Evolutionary conservation across 2,888 invertebrate species (phyloP), one percentile per base, ranked within the genome.

Genomic region (Hypselothyrea guttata): DNA sequence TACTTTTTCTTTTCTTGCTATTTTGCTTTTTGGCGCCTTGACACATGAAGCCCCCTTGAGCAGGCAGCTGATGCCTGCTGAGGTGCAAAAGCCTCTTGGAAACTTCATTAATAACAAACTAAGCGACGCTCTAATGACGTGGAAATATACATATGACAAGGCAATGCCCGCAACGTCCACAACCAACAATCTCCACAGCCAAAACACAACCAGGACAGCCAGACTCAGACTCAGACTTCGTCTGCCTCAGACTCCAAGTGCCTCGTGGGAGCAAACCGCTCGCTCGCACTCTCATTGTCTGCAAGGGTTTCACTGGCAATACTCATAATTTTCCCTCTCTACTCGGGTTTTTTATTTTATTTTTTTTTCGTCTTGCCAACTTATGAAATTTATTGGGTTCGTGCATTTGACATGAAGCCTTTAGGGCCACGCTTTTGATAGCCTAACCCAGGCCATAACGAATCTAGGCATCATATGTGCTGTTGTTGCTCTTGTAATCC

Each of bases 91-190:
- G 68, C 48, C 61, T 58, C 53, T 61, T 48, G 57, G 60, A 74
- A 71, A 77, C 82, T 84, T 75, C 79, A 84, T 84, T 84, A 77
- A 84, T 79, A 85, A 71, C 70, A 75, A 74, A 84, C 75, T 82
- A 75, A 83, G 66, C 70, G 70, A 66, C 53, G 58, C 62, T 63
- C 33, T 56, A 54, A 73, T 76, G 61, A 53, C 62, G 68, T 47
- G 64, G 66, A 71, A 67, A 74, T 60, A 45, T 54, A 63, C 64
- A 58, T 63, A 69, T 75, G 72, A 75, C 72, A 70, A 52, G 57
- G 53, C 53, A 62, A 53, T 64, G 70, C 54, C 56, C 51, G 63
- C 61, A 22, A 66, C 53, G 54, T 46, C 56, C 63, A 54, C 53
- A 64, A 2, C 2, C 44, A 59, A 40, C 40, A 40, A 31, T 16